These are phyloP conservation scores for Cataglyphis albicans DNA, from an alignment of 2,888 invertebrate species.

Conservation along the genomic window DNA sequence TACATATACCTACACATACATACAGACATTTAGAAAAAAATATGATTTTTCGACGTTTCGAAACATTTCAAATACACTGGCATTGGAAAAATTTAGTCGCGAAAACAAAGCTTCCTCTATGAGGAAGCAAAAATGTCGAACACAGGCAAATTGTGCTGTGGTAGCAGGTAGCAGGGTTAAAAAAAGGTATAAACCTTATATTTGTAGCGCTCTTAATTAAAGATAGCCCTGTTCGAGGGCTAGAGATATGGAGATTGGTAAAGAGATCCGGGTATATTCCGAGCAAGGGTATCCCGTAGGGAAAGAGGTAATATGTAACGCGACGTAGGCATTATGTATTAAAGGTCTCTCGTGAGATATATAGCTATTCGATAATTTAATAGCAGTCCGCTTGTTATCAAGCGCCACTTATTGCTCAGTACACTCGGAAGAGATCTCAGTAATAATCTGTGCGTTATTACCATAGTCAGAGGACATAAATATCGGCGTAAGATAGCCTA, in stretches of 20 bases:
- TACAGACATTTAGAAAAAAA: no score
- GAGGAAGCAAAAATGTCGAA: not conserved
- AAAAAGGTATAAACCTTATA: not conserved
- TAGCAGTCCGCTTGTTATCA: conserved; percentile 23
- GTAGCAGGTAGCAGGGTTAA: not conserved
- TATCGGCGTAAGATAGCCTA: not conserved
- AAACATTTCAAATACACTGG: no score
- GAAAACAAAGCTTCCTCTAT: no score
- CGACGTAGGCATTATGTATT: conserved; percentile 11
- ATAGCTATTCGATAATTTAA: conserved; percentile 34
- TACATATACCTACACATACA: no score
- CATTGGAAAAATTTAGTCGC: no score
- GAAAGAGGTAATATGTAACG: not conserved
- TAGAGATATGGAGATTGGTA: not conserved
- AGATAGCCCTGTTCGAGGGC: not conserved
- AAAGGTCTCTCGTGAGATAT: not conserved
- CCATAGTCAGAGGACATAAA: not conserved
- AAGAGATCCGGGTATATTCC: not conserved
- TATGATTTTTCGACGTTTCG: no score
- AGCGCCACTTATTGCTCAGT: conserved; percentile 25
- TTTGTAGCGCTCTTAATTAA: conserved; percentile 24
- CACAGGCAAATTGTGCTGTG: not conserved
- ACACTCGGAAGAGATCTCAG: conserved; percentile 30
- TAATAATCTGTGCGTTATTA: conserved; percentile 36
- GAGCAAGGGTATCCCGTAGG: conserved; percentile 10